Evolutionary conservation across 2,797 vertebrate species (phyloP).

Genomic region (Halcyon badia): DNA sequence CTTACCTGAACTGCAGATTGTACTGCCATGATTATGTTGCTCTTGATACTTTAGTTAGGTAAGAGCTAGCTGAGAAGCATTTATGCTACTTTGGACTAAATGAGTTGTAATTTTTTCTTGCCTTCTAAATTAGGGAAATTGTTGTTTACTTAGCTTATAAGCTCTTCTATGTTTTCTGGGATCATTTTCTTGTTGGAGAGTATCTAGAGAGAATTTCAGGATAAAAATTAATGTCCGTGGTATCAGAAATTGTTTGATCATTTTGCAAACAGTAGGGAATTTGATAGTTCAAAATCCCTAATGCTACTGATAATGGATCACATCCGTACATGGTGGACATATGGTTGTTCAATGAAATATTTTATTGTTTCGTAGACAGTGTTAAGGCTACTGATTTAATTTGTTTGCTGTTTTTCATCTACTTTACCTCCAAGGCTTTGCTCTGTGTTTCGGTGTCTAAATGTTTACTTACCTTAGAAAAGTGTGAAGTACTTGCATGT

Average conservation of each 20-base stretch:
- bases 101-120: neutral
- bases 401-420: neutral
- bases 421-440: neutral
- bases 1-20: neutral
- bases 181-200: neutral
- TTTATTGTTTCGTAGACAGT: neutral
- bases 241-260: neutral
- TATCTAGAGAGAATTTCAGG: neutral
- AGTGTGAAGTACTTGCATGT: neutral
- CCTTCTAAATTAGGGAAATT: neutral
- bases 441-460: conserved; percentile 11
- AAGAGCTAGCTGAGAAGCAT: neutral
- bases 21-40: neutral
- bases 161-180: neutral
- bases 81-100: neutral
- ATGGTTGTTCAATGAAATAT: neutral
- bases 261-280: neutral
- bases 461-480: conserved; percentile 19
- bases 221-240: neutral
- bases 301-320: neutral
- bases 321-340: neutral
- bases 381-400: neutral
- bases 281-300: neutral
- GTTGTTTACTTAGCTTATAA: neutral
- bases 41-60: neutral